Evolutionary conservation across 2,113 vertebrate genomes (phyloP).

Genomic region (Kryptolebias marmoratus): DNA sequence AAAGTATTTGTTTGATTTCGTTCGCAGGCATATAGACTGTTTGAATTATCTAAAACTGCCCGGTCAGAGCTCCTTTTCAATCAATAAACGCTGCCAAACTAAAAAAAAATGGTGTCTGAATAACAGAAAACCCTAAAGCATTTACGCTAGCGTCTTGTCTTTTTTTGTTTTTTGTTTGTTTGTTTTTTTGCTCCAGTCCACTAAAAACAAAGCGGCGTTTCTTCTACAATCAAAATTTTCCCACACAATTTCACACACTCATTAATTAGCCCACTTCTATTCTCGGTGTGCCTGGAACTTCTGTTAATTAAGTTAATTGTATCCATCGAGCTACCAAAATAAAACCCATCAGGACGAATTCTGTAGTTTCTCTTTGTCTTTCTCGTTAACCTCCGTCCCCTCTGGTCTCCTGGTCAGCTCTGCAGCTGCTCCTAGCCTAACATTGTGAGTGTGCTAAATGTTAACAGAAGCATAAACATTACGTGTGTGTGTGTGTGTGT

Average conservation of each 20-base stretch:
- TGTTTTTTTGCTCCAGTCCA: constrained; percentile 7
- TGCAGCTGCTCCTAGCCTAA: constrained; percentile 68
- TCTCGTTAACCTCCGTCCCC: constrained; percentile 70
- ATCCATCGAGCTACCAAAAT: constrained; percentile 38
- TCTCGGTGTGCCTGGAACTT: constrained; percentile 44
- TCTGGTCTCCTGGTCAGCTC: constrained; percentile 67
- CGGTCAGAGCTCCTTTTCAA: constrained; percentile 10
- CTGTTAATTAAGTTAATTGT: constrained; percentile 37
- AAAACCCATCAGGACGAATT: constrained; percentile 36
- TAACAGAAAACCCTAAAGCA: not conserved
- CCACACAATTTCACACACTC: constrained; percentile 5
- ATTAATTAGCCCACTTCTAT: constrained; percentile 21
- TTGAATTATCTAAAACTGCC: constrained; percentile 4
- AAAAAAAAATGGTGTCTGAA: not conserved
- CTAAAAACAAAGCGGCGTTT: constrained; percentile 23
- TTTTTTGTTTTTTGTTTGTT: not conserved
- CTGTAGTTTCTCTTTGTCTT: constrained; percentile 46
- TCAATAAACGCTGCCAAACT: not conserved
- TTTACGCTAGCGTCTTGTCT: constrained; percentile 3
- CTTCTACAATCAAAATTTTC: constrained; percentile 34
- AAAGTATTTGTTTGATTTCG: constrained; percentile 17
- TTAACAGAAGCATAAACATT: constrained; percentile 78
- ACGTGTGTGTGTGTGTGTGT: constrained; percentile 24
- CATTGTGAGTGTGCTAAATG: constrained; percentile 77
- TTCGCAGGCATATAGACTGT: not conserved